phyloP scores from a whole-genome alignment of 2,888 invertebrate genomes.

The Nomada ruficornis region DNA sequence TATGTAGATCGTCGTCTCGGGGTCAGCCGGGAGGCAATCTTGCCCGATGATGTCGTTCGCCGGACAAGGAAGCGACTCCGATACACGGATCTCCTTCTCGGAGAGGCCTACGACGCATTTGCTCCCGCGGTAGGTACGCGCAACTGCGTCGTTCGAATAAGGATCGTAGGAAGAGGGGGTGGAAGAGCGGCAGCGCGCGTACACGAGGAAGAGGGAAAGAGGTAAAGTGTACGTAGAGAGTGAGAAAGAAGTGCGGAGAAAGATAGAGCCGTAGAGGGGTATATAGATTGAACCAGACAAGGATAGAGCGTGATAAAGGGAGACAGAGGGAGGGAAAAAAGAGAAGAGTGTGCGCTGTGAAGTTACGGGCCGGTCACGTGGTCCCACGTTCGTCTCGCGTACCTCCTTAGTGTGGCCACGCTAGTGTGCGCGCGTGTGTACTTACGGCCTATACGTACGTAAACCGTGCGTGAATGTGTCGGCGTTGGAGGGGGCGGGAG shows the following conservation, averaged over 20 bases:
- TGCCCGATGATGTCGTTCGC: slow-evolving; percentile 40
- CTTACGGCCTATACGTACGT: neutral
- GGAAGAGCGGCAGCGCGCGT: neutral
- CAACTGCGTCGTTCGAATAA: slow-evolving; percentile 74
- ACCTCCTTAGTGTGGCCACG: slow-evolving; percentile 52
- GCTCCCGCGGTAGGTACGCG: slow-evolving; percentile 70
- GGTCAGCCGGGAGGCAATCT: slow-evolving; percentile 19
- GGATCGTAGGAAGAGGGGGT: slow-evolving; percentile 58
- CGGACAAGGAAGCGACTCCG: slow-evolving; percentile 66
- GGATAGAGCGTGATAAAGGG: slow-evolving; percentile 14
- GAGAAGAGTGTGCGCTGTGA: slow-evolving; percentile 55
- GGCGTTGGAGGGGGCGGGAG: slow-evolving; percentile 48
- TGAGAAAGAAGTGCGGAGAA: slow-evolving; percentile 9
- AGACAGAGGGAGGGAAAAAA: slow-evolving; percentile 5
- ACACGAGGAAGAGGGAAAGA: slow-evolving; percentile 5
- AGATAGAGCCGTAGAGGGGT: slow-evolving; percentile 4
- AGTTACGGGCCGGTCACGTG: slow-evolving; percentile 71
- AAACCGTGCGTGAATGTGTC: slow-evolving; percentile 22
- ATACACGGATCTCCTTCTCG: slow-evolving; percentile 63
- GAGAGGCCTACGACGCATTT: slow-evolving; percentile 72
- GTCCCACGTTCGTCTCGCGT: slow-evolving; percentile 69
- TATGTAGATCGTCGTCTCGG: slow-evolving; percentile 39
- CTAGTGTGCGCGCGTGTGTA: neutral
- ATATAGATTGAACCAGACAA: slow-evolving; percentile 17
- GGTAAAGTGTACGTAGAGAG: slow-evolving; percentile 7